Percentiles rank a stretch among this genome's conserved stretches.
phyloP scores from a whole-genome alignment of 2,797 vertebrate genomes.

The Dromococcyx pavoninus region DNA sequence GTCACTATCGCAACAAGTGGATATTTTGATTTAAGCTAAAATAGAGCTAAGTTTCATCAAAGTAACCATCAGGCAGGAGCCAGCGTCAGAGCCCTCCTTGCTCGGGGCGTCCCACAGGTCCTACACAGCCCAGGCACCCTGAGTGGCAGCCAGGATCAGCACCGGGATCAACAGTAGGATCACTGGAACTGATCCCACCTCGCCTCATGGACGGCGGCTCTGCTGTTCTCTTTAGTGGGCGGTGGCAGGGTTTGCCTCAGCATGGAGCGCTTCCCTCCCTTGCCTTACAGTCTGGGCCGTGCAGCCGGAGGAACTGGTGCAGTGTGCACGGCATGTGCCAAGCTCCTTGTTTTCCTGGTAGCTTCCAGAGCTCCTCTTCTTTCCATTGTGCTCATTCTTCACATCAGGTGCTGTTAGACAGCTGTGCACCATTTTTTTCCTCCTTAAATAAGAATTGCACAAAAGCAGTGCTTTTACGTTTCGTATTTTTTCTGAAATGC shows the following conservation, averaged over 20 bases:
- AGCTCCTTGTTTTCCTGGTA: neutral
- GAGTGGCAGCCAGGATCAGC: neutral
- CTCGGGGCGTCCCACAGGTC: neutral
- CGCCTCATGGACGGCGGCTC: fast-evolving
- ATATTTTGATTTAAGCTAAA: no score
- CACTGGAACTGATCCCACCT: fast-evolving
- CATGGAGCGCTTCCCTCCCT: neutral
- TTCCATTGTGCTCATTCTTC: fast-evolving
- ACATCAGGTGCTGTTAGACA: neutral
- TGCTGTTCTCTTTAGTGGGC: fast-evolving
- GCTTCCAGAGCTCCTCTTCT: neutral
- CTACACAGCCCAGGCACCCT: neutral
- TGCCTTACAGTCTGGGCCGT: neutral
- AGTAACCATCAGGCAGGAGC: neutral
- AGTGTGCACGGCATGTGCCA: neutral
- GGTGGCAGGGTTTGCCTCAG: neutral
- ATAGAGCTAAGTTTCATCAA: no score
- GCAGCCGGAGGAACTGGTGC: neutral
- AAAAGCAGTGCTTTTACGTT: neutral
- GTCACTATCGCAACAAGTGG: no score
- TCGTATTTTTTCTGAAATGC: neutral
- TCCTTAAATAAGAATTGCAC: neutral
- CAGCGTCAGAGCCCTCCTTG: neutral
- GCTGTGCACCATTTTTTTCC: fast-evolving
- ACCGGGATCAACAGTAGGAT: no score